phyloP scores from a whole-genome alignment of 2,113 vertebrate genomes.

The Phoxinus phoxinus region DNA sequence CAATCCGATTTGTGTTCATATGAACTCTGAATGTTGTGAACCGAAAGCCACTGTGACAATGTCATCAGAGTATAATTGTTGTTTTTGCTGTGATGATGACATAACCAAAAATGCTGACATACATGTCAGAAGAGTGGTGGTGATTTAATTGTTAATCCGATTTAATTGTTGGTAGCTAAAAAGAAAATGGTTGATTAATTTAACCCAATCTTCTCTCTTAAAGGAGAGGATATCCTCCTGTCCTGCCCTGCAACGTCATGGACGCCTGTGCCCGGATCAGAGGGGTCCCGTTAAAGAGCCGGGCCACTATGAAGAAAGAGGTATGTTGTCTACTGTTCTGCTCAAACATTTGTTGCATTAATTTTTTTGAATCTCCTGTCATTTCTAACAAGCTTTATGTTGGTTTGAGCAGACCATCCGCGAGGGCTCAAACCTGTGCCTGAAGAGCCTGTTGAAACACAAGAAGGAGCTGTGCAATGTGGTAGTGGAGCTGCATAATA shows the following conservation, averaged over 20 bases:
- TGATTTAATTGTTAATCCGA: no score
- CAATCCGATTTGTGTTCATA: not conserved
- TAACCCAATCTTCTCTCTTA: slow-evolving; percentile 44
- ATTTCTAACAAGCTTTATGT: slow-evolving; percentile 21
- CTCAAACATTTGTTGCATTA: not conserved
- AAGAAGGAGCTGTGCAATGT: slow-evolving; percentile 87
- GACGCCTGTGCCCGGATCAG: slow-evolving; percentile 79
- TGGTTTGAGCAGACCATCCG: slow-evolving; percentile 78
- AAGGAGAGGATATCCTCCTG: slow-evolving; percentile 54
- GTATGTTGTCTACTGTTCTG: slow-evolving; percentile 38
- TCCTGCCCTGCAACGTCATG: slow-evolving; percentile 73
- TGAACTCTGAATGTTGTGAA: not conserved
- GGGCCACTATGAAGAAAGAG: slow-evolving; percentile 82
- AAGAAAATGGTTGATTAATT: not conserved
- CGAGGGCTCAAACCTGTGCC: slow-evolving; percentile 81
- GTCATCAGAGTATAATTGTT: no score
- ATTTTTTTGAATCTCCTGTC: not conserved
- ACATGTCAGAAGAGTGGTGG: not conserved
- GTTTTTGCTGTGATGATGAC: no score
- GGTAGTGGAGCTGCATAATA: slow-evolving; percentile 76
- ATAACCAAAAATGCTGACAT: no score
- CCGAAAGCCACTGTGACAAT: no score
- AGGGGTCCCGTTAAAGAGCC: slow-evolving; percentile 79
- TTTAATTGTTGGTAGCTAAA: not conserved
- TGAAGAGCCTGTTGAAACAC: slow-evolving; percentile 87